These are phyloP conservation scores for Eumaeus atala DNA, from an alignment of 1,140 invertebrate species.

Conservation along the genomic window DNA sequence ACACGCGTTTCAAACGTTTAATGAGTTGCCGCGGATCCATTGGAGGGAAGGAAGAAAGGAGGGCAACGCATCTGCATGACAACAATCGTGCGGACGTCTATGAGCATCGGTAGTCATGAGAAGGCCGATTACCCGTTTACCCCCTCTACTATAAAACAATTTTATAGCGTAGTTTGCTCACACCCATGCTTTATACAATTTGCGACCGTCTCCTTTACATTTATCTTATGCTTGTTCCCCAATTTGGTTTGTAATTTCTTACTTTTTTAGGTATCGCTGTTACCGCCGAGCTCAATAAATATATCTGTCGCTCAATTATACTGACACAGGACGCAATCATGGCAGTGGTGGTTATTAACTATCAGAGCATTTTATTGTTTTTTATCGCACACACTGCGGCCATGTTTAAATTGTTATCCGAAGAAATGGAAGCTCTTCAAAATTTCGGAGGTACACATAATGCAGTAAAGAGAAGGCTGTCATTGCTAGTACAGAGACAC, in stretches of 20 bases:
- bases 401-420: slow-evolving; percentile 9
- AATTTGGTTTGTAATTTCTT: not conserved
- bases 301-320: slow-evolving; percentile 4
- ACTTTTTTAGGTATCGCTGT: slow-evolving; percentile 6
- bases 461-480: slow-evolving; percentile 6
- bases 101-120: no score
- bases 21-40: no score
- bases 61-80: no score
- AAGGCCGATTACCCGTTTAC: no score
- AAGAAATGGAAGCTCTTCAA: slow-evolving; percentile 1
- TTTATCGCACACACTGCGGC: slow-evolving; percentile 6
- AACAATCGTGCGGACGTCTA: no score
- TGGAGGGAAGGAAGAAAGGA: no score
- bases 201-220: no score
- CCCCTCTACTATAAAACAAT: no score
- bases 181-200: no score
- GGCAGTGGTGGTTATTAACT: slow-evolving; percentile 5
- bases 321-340: not conserved
- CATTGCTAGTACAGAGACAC: slow-evolving; percentile 38
- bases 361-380: slow-evolving; percentile 1
- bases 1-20: no score
- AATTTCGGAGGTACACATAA: not conserved
- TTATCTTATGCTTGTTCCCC: no score
- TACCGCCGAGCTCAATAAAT: not conserved
- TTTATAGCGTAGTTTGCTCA: no score